Conservation (phyloP, 1,140 invertebrate species). For the Bombus cullumanus region DNA sequence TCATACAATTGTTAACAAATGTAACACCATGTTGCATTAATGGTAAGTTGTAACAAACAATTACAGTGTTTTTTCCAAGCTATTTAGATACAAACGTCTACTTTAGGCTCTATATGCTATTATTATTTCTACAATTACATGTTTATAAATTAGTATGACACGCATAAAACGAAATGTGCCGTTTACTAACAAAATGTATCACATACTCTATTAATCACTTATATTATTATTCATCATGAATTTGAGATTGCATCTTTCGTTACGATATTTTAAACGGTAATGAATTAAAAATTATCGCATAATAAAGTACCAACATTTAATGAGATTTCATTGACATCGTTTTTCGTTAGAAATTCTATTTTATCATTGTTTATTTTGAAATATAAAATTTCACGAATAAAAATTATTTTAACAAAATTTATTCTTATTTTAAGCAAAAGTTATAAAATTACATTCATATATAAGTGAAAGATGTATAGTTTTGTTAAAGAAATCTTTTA, state of each 20-base stretch:
- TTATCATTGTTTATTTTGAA: neutral
- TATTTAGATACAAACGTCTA: conserved; percentile 12
- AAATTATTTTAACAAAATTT: neutral
- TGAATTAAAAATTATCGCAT: neutral
- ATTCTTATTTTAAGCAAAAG: neutral
- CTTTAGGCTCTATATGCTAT: neutral
- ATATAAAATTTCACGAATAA: neutral
- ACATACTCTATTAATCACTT: neutral
- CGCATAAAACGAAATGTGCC: neutral
- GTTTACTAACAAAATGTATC: neutral
- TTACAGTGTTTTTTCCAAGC: neutral
- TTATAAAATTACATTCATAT: neutral
- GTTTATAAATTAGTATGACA: conserved; percentile 7
- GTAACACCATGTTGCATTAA: neutral
- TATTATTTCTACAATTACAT: neutral
- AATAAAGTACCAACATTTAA: neutral
- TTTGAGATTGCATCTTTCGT: neutral
- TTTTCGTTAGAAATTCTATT: neutral
- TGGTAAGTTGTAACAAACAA: neutral
- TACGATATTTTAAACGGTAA: neutral
- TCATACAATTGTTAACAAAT: neutral
- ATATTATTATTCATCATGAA: neutral
- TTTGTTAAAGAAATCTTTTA: neutral
- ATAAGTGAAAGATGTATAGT: neutral
- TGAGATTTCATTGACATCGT: no score